A percentile compares a stretch with the other conserved stretches of the same genome.
These are phyloP conservation scores for Gadopsis bispinosus DNA, from an alignment of 2,797 vertebrate genomes.

Conservation along the genomic window DNA sequence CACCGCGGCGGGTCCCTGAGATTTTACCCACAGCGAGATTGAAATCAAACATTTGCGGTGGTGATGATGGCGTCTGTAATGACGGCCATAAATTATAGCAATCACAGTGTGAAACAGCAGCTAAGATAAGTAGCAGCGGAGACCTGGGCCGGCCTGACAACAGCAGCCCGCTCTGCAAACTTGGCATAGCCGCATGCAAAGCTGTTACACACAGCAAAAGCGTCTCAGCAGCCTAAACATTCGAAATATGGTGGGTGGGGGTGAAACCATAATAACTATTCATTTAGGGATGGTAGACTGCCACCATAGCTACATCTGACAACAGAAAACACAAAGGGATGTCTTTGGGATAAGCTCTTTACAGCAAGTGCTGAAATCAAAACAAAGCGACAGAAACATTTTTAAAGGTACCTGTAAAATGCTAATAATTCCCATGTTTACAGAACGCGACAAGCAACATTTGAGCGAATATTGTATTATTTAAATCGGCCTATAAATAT, in stretches of 20 bases:
- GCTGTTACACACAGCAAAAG: conserved; percentile 15
- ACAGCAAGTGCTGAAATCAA: not conserved
- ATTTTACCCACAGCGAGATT: conserved; percentile 65
- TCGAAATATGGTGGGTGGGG: conserved; percentile 1
- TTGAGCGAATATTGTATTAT: not conserved
- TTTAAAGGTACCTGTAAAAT: not conserved
- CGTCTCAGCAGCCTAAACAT: conserved; percentile 32
- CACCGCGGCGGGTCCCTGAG: conserved; percentile 27
- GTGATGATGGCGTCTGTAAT: conserved; percentile 77
- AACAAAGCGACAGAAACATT: not conserved
- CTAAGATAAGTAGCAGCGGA: conserved; percentile 66
- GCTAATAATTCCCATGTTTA: not conserved
- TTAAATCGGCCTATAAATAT: not conserved
- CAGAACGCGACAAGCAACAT: not conserved
- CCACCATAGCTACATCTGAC: not conserved
- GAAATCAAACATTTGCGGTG: conserved; percentile 78
- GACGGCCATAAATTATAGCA: conserved; percentile 76
- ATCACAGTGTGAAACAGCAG: conserved; percentile 71
- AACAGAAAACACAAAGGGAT: not conserved
- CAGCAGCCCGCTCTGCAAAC: conserved; percentile 48
- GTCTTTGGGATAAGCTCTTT: conserved; percentile 3
- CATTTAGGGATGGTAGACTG: not conserved
- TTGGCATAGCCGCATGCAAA: conserved; percentile 36
- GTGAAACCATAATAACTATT: not conserved
- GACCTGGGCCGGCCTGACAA: conserved; percentile 52